phyloP scores from a whole-genome alignment of 2,888 invertebrate genomes.

The Chymomyza caudatula region DNA sequence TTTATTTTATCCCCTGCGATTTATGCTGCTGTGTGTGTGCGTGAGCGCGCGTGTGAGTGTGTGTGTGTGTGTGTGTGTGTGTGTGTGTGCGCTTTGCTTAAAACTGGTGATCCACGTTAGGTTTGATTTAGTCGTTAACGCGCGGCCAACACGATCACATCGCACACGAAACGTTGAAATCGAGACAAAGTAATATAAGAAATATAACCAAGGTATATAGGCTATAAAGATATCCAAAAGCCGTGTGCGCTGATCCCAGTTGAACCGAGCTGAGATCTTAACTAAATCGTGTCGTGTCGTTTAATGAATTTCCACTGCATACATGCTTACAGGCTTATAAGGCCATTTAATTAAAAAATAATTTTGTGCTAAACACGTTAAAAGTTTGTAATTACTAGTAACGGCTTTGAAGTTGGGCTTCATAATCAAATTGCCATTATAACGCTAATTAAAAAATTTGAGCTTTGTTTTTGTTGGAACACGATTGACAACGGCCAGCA shows the following conservation, averaged over 20 bases:
- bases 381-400: background rate
- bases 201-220: background rate
- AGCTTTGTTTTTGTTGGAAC: background rate
- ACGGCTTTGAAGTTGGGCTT: background rate
- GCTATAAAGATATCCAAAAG: conserved; percentile 1
- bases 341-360: background rate
- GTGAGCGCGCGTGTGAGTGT: background rate
- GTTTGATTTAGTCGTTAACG: conserved; percentile 77
- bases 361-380: background rate
- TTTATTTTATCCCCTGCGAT: conserved; percentile 11
- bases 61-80: background rate
- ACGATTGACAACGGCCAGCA: background rate
- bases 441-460: conserved; percentile 13
- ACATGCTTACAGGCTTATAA: background rate
- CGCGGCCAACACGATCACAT: conserved; percentile 77
- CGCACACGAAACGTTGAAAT: conserved; percentile 37
- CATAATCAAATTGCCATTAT: conserved; percentile 18
- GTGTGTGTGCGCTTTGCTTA: conserved; percentile 53
- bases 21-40: background rate
- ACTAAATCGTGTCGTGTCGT: background rate
- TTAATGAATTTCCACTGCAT: background rate
- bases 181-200: conserved; percentile 15
- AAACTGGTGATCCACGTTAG: conserved; percentile 74
- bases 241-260: background rate
- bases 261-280: background rate